A percentile compares a stretch with the other conserved stretches of the same genome.
Conservation (phyloP, 92 coral and sea anemone genomes). For the Muricea muricata region DNA sequence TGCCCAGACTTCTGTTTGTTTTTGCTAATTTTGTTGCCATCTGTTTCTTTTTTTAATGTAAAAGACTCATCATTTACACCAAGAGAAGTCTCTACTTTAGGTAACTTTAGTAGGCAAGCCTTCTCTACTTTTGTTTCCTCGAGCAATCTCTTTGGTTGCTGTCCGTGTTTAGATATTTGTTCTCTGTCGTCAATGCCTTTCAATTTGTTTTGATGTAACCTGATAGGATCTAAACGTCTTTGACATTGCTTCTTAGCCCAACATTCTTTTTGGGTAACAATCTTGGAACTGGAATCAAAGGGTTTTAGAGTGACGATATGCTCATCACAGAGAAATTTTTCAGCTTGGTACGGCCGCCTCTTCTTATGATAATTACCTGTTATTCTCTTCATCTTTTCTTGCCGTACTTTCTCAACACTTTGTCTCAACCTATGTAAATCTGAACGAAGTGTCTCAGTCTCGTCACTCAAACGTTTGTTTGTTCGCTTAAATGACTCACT, state of each 20-base stretch:
- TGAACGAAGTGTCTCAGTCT: slow-evolving; percentile 20
- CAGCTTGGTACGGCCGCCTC: slow-evolving; percentile 30
- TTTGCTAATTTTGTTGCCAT: neutral
- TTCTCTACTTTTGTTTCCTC: neutral
- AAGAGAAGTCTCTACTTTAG: neutral
- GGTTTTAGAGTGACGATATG: neutral
- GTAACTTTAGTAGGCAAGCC: neutral
- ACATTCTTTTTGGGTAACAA: slow-evolving; percentile 15
- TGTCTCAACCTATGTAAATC: slow-evolving; percentile 23
- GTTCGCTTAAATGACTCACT: slow-evolving; percentile 35
- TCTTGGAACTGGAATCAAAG: neutral
- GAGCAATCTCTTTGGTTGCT: neutral
- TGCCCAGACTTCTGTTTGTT: neutral
- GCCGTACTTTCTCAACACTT: slow-evolving; percentile 3
- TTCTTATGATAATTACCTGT: neutral
- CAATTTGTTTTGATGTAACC: slow-evolving; percentile 10
- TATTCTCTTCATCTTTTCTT: slow-evolving; percentile 15
- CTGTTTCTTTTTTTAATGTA: neutral
- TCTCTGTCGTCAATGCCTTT: neutral
- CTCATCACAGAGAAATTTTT: slow-evolving; percentile 24
- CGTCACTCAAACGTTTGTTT: slow-evolving; percentile 24
- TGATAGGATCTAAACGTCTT: slow-evolving; percentile 17
- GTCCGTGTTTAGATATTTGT: neutral
- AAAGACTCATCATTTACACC: neutral
- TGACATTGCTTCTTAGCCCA: neutral